Evolutionary conservation across 2,113 vertebrate genomes (phyloP), one percentile per base, ranked within the genome.

Genomic region (Furnarius figulus): DNA sequence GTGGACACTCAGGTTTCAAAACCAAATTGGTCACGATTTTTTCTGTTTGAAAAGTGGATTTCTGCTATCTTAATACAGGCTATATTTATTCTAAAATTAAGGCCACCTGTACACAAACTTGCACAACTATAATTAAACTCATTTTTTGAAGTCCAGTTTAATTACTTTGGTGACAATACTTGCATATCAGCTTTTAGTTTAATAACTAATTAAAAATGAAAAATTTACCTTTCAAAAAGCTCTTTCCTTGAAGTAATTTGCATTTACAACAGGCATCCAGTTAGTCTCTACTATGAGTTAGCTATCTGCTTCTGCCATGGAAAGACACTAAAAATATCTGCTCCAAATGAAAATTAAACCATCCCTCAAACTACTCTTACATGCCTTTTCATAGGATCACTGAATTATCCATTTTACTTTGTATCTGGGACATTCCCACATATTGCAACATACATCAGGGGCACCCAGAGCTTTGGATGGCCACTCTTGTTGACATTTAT

Each of bases 111-210:
- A 93, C 30, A 84, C 30, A 55, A 95, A 88, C 47, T 77, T 84
- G 61, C 20, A 85, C 35, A 87, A 93, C 44, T 67, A 59, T 80
- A 91, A 96, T 83, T 77, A 86, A 90, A 90, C 30, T 80, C 12
- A 42, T 91, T 96, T 94, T 92, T 71, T 90, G 67, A 94, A 96
- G 76, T 84, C 88, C 68, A 78, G 59, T 90, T 93, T 74, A 95
- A 95, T 87, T 96, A 90, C 56, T 68, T 68, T 46, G 49, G 85
- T 93, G 76, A 67, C 85, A 94, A 77, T 58, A 78, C 56, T 20
- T 78, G 35, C 35, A 31, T n/a, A 95, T 61, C 77, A 97, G 87
- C 49, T 85, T 92, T 86, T 75, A 86, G 47, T 49, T 91, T 90
- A 92, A 37, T 49, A 84, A 93, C 46, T 71, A 94, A 90, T 79